Evolutionary conservation across 2,113 vertebrate species (phyloP).

Genomic region (Turnix velox): DNA sequence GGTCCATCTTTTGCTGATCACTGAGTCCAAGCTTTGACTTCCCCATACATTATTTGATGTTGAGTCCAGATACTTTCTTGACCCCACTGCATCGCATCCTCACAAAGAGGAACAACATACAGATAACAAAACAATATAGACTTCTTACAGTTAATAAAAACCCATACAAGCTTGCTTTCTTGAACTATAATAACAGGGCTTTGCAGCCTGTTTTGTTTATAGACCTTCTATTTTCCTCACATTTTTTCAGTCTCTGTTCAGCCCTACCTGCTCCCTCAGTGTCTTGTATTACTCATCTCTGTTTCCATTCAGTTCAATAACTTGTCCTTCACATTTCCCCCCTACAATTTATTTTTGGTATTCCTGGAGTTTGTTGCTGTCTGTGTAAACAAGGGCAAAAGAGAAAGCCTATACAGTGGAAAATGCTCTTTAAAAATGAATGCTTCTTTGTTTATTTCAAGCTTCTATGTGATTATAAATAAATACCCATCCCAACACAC

Average conservation of each 20-base stretch:
- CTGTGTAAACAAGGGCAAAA: neutral
- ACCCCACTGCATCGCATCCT: neutral
- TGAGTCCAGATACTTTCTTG: neutral
- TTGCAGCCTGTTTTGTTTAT: neutral
- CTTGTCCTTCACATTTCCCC: neutral
- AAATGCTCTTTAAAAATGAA: neutral
- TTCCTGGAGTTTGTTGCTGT: neutral
- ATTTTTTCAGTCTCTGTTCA: neutral
- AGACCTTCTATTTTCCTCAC: neutral
- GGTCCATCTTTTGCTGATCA: neutral
- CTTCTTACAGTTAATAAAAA: neutral
- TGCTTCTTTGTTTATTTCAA: neutral
- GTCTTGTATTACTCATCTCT: neutral
- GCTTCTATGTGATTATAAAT: neutral
- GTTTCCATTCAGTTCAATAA: neutral
- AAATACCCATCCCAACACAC: neutral
- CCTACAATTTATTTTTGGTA: neutral
- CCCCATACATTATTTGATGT: neutral
- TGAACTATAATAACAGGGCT: neutral
- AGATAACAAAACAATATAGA: neutral
- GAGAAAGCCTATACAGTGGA: neutral
- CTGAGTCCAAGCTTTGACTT: neutral
- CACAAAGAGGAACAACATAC: neutral
- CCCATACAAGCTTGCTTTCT: neutral
- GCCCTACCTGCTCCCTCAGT: neutral